These are phyloP conservation scores for Osmerus eperlanus DNA, from an alignment of 2,113 vertebrate genomes.

Conservation along the genomic window DNA sequence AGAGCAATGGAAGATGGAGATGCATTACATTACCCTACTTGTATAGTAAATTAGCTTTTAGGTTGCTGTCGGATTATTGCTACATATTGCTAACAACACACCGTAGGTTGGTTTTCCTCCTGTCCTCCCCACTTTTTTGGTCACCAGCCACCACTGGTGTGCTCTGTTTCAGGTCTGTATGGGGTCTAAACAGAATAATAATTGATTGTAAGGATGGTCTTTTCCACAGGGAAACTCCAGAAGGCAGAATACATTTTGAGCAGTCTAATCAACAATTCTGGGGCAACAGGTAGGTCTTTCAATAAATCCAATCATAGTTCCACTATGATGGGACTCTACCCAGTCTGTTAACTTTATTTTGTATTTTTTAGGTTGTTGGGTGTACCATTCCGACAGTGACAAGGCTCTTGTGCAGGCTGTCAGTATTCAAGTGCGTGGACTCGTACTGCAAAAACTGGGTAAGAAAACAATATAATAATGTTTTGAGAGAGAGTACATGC, in stretches of 20 bases:
- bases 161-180: no score
- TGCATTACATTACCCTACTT: no score
- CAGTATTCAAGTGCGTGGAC: conserved; percentile 89
- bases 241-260: conserved; percentile 93
- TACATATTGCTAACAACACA: no score
- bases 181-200: background rate
- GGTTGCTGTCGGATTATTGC: no score
- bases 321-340: background rate
- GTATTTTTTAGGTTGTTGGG: conserved; percentile 79
- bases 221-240: conserved; percentile 82
- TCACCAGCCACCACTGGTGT: no score
- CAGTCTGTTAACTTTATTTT: background rate
- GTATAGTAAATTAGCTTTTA: no score
- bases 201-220: background rate
- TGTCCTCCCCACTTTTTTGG: no score
- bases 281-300: conserved; percentile 76
- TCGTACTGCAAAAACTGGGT: conserved; percentile 93
- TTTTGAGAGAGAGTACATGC: background rate
- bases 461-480: background rate
- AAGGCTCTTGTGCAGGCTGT: conserved; percentile 86
- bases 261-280: conserved; percentile 80
- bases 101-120: no score
- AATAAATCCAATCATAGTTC: no score
- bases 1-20: no score
- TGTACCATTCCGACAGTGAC: conserved; percentile 79